phyloP scores from a whole-genome alignment of 2,113 vertebrate genomes.

The Chrysemys picta region DNA sequence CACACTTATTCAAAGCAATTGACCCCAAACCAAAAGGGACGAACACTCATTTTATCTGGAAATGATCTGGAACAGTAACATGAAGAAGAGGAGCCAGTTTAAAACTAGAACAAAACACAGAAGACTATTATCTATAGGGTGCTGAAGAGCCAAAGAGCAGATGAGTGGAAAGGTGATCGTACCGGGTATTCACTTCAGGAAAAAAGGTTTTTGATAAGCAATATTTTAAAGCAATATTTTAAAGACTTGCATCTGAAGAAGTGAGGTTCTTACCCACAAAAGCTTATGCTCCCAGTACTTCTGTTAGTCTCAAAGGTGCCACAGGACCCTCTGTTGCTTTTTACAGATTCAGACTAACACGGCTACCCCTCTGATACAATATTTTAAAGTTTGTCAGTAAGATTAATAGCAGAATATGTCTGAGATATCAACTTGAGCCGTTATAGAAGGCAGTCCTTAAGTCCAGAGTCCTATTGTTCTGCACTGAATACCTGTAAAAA shows the following conservation, averaged over 20 bases:
- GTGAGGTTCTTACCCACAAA: too few relatives aligned
- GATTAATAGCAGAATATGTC: background rate
- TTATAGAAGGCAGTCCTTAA: background rate
- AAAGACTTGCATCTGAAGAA: too few relatives aligned
- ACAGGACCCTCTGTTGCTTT: too few relatives aligned
- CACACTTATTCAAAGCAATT: background rate
- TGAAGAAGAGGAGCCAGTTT: background rate
- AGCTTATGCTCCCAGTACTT: too few relatives aligned
- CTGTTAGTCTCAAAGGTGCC: too few relatives aligned
- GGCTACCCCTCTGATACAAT: too few relatives aligned
- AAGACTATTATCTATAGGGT: background rate
- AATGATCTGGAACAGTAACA: background rate
- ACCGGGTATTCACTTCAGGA: background rate
- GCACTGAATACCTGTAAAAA: background rate
- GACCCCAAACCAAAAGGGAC: conserved; percentile 41
- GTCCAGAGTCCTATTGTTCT: background rate
- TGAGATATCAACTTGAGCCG: background rate
- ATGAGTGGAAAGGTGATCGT: background rate
- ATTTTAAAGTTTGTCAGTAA: background rate
- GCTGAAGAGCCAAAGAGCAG: background rate
- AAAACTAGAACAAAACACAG: background rate
- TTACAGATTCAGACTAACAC: too few relatives aligned
- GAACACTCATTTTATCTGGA: conserved; percentile 22
- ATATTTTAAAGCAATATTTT: rapidly evolving
- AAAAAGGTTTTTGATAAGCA: background rate